phyloP scores from a whole-genome alignment of 2,797 vertebrate genomes.

The Prionace glauca region DNA sequence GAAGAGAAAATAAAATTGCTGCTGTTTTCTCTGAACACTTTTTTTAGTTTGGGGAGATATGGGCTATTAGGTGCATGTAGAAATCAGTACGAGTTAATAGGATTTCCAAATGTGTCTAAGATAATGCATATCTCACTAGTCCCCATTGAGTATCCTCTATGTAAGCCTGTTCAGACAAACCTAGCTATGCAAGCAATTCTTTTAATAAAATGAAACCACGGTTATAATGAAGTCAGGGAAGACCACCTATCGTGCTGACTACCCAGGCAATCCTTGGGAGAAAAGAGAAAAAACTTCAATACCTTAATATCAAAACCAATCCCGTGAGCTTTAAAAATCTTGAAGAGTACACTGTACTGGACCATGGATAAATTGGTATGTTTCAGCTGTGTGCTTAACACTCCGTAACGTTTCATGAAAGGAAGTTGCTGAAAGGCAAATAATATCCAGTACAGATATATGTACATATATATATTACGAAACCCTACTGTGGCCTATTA shows the following conservation, averaged over 20 bases:
- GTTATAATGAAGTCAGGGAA: slow-evolving; percentile 29
- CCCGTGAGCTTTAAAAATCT: slow-evolving; percentile 66
- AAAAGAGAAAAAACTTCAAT: slow-evolving; percentile 41
- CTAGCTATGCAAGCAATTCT: neutral
- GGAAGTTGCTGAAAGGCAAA: slow-evolving; percentile 44
- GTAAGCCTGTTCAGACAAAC: neutral
- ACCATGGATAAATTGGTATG: slow-evolving; percentile 68
- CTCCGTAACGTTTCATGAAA: slow-evolving; percentile 54
- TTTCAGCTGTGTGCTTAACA: slow-evolving; percentile 64
- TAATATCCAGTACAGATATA: slow-evolving; percentile 33
- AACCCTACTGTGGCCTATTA: slow-evolving; percentile 35
- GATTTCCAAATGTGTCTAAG: slow-evolving; percentile 34
- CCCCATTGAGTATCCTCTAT: slow-evolving; percentile 9
- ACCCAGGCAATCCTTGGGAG: neutral
- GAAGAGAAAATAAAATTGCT: neutral
- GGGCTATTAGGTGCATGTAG: slow-evolving; percentile 8
- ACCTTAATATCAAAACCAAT: slow-evolving; percentile 78
- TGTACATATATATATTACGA: slow-evolving; percentile 25
- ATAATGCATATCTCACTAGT: slow-evolving; percentile 2
- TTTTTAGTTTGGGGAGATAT: neutral
- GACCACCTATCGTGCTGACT: slow-evolving; percentile 12
- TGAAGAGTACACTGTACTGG: slow-evolving; percentile 68
- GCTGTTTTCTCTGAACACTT: neutral
- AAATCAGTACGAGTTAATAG: neutral
- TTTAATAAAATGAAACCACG: slow-evolving; percentile 35